Percentiles rank a stretch among this genome's conserved stretches.
phyloP scores from a whole-genome alignment of 2,797 vertebrate species.

The Oreortyx pictus region DNA sequence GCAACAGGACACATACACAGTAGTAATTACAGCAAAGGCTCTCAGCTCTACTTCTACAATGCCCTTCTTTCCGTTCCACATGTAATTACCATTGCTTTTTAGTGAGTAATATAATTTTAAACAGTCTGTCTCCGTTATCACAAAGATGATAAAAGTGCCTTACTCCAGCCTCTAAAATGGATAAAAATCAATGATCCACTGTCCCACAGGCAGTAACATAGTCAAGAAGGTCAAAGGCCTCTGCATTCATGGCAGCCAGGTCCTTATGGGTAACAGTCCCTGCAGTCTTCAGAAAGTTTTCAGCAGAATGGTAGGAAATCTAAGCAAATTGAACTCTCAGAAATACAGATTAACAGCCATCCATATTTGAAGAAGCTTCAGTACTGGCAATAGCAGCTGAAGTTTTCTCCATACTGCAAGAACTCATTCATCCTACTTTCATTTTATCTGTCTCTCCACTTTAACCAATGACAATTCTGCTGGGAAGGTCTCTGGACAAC shows the following conservation, averaged over 20 bases:
- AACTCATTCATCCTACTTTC: not conserved
- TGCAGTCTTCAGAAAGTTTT: not conserved
- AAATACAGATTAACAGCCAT: not conserved
- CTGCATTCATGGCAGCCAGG: not conserved
- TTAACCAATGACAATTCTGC: not conserved
- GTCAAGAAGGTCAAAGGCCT: not conserved
- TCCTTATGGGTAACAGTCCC: not conserved
- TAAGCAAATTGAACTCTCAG: not conserved
- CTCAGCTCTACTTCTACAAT: not conserved
- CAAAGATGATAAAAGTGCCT: constrained; percentile 48
- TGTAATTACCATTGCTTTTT: constrained; percentile 51
- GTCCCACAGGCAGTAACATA: not conserved
- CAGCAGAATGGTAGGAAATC: not conserved
- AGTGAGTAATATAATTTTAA: constrained; percentile 60
- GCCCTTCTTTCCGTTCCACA: constrained; percentile 15
- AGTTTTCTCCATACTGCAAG: not conserved
- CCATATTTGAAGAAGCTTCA: not conserved
- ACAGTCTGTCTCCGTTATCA: constrained; percentile 24
- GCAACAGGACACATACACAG: not conserved
- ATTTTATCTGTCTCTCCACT: not conserved
- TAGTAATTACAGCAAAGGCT: not conserved
- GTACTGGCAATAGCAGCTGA: not conserved
- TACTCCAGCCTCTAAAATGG: constrained; percentile 25
- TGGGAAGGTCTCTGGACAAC: not conserved
- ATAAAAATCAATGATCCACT: constrained; percentile 48